Base-by-base conservation (phyloP, 2,113 vertebrate species). In the Gorsachius goisagi region DNA sequence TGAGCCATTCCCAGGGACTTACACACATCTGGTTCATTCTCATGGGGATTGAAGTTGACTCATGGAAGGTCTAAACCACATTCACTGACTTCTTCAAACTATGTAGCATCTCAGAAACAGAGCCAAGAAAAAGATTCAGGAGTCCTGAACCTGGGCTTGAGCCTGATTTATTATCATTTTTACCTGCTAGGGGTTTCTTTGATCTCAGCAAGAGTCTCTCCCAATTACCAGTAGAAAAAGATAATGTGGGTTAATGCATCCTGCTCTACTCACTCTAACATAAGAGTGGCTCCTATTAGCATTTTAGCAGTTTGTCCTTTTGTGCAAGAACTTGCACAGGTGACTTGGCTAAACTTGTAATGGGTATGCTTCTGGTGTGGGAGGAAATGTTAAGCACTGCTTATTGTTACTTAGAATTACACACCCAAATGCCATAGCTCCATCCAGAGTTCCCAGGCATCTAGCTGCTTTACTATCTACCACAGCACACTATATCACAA, bases 321-420 rank as follows among this genome's bases (percentile, higher is more conserved):
- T 97, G 78, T 94, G 92, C 73, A 94, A 91, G 88, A 90, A 95
- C 83, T 89, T 89, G 73, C 60, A 87, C 73, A 92, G 83, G 73
- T 97, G 94, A 95, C 89, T 96, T 93, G 86, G 69, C 86, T 95
- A 95, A 96, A 94, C 83, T 91, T 95, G 93, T 96, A 96, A 97
- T 96, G 73, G 88, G 58, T 79, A 76, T 0, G 49, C 45, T 94
- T 89, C 45, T 63, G 39, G 88, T 82, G 95, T 95, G 92, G 94
- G 92, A 95, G 95, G 92, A 95, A 93, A 97, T 39, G 56, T 91
- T 96, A 96, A 96, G 58, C 81, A 63, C 94, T 88, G 53, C 89
- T 96, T 93, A 93, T 95, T 93, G 92, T 92, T 96, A 75, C 88
- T 94, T 81, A 84, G 50, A 72, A 41, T 85, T 64, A 97, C 94